Evolutionary conservation across 2,113 vertebrate species (phyloP).

Genomic region (Ancistrus triradiatus): DNA sequence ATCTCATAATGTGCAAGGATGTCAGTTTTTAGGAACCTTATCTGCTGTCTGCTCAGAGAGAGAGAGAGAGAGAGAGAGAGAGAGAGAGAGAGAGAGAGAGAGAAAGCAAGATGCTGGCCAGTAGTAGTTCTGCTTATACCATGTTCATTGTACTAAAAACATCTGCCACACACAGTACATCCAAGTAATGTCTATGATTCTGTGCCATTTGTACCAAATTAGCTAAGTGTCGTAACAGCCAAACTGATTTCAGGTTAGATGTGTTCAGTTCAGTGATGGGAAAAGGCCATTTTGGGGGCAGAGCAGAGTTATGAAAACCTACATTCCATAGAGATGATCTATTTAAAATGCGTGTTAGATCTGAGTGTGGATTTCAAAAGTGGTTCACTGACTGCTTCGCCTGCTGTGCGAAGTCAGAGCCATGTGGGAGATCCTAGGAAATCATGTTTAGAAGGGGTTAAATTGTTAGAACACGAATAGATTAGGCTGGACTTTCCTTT

Average conservation of each 20-base stretch:
- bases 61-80: too few relatives aligned
- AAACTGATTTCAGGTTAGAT: background rate
- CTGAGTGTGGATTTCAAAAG: slow-evolving; percentile 5
- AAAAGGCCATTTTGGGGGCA: slow-evolving; percentile 7
- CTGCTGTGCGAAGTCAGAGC: background rate
- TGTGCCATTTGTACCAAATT: slow-evolving; percentile 4
- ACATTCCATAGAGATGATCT: slow-evolving; percentile 14
- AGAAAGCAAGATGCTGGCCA: too few relatives aligned
- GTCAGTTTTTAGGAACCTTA: too few relatives aligned
- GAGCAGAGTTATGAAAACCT: background rate
- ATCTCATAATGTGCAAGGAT: slow-evolving; percentile 21
- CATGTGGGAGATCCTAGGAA: too few relatives aligned
- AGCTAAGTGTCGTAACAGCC: too few relatives aligned
- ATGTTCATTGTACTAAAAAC: too few relatives aligned
- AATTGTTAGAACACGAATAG: background rate
- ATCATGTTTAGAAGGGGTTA: background rate
- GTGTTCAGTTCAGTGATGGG: background rate
- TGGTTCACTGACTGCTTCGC: background rate
- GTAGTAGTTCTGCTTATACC: too few relatives aligned
- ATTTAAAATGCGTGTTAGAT: slow-evolving; percentile 1
- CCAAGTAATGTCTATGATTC: slow-evolving; percentile 4
- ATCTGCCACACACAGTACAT: slow-evolving; percentile 23
- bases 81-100: too few relatives aligned
- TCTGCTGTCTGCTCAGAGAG: slow-evolving; percentile 25
- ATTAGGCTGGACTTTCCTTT: background rate